A percentile compares a stretch with the other conserved stretches of the same genome.
phyloP scores from a whole-genome alignment of 2,797 vertebrate species.

The Sebastes steindachneri region DNA sequence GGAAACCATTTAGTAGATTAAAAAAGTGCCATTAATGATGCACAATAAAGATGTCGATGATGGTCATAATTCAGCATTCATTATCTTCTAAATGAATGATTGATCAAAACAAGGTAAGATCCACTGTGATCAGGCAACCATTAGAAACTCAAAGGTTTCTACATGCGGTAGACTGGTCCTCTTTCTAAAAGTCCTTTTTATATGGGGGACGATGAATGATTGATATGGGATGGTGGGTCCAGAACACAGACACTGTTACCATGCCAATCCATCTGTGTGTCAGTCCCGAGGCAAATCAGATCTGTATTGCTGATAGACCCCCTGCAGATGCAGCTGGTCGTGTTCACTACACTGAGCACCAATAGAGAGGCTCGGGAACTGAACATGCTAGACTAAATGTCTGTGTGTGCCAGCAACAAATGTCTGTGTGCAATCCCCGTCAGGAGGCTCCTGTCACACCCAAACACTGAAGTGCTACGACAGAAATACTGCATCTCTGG shows the following conservation, averaged over 20 bases:
- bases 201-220: not conserved
- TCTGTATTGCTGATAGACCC: constrained; percentile 41
- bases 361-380: constrained; percentile 12
- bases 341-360: constrained; percentile 7
- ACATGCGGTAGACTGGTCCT: not conserved
- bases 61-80: too few relatives aligned
- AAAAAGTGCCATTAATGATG: not conserved
- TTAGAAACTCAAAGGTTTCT: not conserved
- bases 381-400: not conserved
- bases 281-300: constrained; percentile 52
- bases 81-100: not conserved
- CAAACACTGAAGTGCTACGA: not conserved
- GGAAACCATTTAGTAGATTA: too few relatives aligned
- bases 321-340: constrained; percentile 34
- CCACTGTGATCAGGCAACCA: not conserved
- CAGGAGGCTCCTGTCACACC: not conserved
- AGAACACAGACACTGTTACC: constrained; percentile 45
- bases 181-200: not conserved
- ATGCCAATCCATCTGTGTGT: constrained; percentile 32
- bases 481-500: not conserved
- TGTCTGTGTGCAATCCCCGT: not conserved
- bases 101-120: not conserved
- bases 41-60: not conserved
- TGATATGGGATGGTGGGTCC: constrained; percentile 6
- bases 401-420: constrained; percentile 1